A percentile compares a stretch with the other conserved stretches of the same genome.
phyloP scores from a whole-genome alignment of 2,888 invertebrate species.

The Drosophila rubida region DNA sequence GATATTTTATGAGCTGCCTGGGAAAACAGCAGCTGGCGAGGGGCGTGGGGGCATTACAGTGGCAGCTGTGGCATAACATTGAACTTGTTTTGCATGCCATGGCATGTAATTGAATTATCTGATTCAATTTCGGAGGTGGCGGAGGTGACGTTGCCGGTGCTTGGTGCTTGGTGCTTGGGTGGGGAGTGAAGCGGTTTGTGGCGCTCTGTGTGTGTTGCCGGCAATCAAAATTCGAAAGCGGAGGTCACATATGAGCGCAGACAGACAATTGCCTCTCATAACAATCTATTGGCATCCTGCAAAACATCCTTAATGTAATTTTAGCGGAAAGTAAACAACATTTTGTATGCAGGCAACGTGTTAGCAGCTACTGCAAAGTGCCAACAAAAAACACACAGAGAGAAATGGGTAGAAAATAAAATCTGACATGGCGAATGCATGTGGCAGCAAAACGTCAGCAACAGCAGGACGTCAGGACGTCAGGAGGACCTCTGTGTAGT shows the following conservation, averaged over 20 bases:
- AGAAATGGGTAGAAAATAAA: slow-evolving; percentile 40
- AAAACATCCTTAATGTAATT: slow-evolving; percentile 82
- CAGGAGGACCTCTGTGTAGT: slow-evolving; percentile 7
- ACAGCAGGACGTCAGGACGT: slow-evolving; percentile 10
- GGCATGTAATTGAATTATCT: slow-evolving; percentile 68
- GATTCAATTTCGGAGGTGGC: slow-evolving; percentile 51
- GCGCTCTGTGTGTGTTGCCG: slow-evolving; percentile 28
- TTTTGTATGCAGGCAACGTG: slow-evolving; percentile 75
- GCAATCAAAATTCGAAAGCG: slow-evolving; percentile 52
- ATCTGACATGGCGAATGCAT: slow-evolving; percentile 47
- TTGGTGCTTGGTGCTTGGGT: no score
- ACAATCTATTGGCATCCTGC: slow-evolving; percentile 79
- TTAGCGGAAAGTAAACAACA: slow-evolving; percentile 79
- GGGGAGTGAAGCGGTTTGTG: not conserved
- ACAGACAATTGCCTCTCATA: slow-evolving; percentile 51
- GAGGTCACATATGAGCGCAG: slow-evolving; percentile 42
- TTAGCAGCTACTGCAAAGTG: slow-evolving; percentile 41
- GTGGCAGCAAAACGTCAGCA: slow-evolving; percentile 40
- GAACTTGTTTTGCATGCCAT: slow-evolving; percentile 59
- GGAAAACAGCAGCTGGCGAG: slow-evolving; percentile 14
- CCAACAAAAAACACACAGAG: slow-evolving; percentile 10
- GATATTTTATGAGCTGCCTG: slow-evolving; percentile 46
- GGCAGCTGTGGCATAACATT: slow-evolving; percentile 46
- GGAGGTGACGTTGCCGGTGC: slow-evolving; percentile 12
- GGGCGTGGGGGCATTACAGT: slow-evolving; percentile 15